Base-by-base conservation (phyloP, 2,113 vertebrate genomes). In the Trematocara nigrifrons region DNA sequence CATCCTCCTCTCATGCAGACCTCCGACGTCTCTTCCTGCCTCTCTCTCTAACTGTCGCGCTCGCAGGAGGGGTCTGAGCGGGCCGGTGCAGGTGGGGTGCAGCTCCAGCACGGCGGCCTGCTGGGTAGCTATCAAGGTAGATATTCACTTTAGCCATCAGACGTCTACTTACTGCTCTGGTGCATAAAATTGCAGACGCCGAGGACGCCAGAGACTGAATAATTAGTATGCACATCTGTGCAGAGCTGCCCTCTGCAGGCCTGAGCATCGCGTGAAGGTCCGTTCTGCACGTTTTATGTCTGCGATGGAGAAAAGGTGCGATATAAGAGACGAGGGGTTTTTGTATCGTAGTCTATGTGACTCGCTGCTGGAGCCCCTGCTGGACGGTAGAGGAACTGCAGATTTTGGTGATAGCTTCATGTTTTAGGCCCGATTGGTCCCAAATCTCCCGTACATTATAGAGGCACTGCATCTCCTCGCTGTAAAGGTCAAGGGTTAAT, bases 1-100 rank as follows among this genome's bases (percentile, higher is more conserved):
- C 47, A 35, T 87, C 84, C 84, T 89, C 76, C 69, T 90, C 80
- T 87, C 81, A 83, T 33, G 86, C 85, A 82, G 90, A 89, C 85
- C 86, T 66, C 82, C 53, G 8, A 80, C 88, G 35, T 87, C 88
- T 90, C 81, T 64, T 79, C 81, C 64, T 3, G 83, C 86, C 81
- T 66, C 64, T 80, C 81, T 51, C 71, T 59, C 77, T 66, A 52
- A 57, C 53, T 81, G 86, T 57, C 20, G 10, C 61, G 26, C 53
- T 80, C 33, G 2, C 61, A 20, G 90, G 91, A 76, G 71, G 91
- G 89, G 78, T 91, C 80, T 2, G 31, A 89, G 76, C 61, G 40
- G 52, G 56, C 42, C 79, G 45, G 71, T 80, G 79, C 90, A 89
- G 76, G 79, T 85, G 31, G 85, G 83, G 80, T 66, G 87, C 74